Evolutionary conservation across 2,888 invertebrate species (phyloP).

Genomic region (Drosophila maculinotata): DNA sequence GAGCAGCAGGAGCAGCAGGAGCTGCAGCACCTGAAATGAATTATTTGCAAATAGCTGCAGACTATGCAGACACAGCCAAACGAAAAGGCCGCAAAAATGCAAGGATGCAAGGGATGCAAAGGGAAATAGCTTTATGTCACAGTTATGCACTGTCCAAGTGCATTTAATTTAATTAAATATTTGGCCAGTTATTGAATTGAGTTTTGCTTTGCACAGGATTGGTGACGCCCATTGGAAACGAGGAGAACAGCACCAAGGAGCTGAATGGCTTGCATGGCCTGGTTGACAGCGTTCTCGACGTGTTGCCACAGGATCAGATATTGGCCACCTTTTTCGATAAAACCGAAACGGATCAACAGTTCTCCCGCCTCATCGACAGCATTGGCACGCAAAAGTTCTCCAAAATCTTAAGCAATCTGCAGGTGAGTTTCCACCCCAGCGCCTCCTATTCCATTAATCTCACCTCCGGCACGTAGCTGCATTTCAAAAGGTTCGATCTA

Average conservation of each 20-base stretch:
- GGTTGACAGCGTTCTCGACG: conserved; percentile 82
- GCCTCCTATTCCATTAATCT: background rate
- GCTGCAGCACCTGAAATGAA: conserved; percentile 38
- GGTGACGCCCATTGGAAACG: conserved; percentile 25
- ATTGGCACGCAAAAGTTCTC: conserved; percentile 82
- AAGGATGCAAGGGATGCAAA: too few species aligned
- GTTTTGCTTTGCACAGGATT: conserved; percentile 28
- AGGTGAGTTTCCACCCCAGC: conserved; percentile 73
- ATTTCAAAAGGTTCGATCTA: conserved; percentile 30
- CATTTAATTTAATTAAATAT: conserved; percentile 57
- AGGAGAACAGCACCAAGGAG: conserved; percentile 44
- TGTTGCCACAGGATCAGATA: conserved; percentile 84
- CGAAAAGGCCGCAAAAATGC: background rate
- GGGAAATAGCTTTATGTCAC: background rate
- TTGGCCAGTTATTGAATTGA: conserved; percentile 33
- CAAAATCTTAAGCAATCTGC: conserved; percentile 78
- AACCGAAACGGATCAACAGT: conserved; percentile 82
- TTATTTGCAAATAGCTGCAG: conserved; percentile 33
- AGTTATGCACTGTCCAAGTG: conserved; percentile 24
- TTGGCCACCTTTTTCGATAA: conserved; percentile 84
- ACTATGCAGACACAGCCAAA: conserved; percentile 47
- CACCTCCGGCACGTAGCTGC: conserved; percentile 39
- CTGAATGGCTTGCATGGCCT: conserved; percentile 83
- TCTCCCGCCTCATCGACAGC: conserved; percentile 82
- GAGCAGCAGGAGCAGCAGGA: conserved; percentile 1